Evolutionary conservation across 2,113 vertebrate species (phyloP), one percentile per base, ranked within the genome.

Genomic region (Forbesichthys papilliferus): DNA sequence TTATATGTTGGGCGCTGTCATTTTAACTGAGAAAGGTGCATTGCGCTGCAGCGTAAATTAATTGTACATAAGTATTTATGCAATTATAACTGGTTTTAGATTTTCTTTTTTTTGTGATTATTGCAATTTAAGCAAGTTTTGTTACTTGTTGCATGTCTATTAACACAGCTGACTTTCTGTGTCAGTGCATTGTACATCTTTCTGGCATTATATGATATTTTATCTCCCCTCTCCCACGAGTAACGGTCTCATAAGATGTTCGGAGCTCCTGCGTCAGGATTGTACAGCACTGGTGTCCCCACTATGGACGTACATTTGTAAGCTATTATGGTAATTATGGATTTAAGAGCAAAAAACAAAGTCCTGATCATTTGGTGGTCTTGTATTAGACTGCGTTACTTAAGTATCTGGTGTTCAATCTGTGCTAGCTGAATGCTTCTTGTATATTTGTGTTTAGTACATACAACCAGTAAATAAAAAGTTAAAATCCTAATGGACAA

Each of bases 161-260:
- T 96, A 98, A 97, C 96, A 96, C 92, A 92, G 93, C 96, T 98
- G 96, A 98, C 96, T 97, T 98, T 97, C 95, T 97, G 96, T 97
- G 95, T 97, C 96, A 96, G 96, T 96, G 93, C 93, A 91, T 94
- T 97, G 95, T 98, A 96, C 93, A 96, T 96, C 95, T 96, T 92
- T 60, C 89, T 88, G 92, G 69, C 87, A 77, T 93, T 94, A 94
- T 47, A 34, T 71, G 72, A 3, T 36, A 71, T 82, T 68, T 48
- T 69, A 68, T 46, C 74, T 60, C 42, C 58, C 47, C 46, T 68
- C 74, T 69, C 75, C 71, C 76, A 59, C 64, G 70, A 80, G 82
- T 42, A 42, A 79, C 82, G 71, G 85, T 87, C 73, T 91, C 94
- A 95, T 93, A 92, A 95, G 92, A 95, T 91, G 78, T 76, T 66